Conservation (phyloP, 1,140 invertebrate genomes). For the Neoseiulus cucumeris region DNA sequence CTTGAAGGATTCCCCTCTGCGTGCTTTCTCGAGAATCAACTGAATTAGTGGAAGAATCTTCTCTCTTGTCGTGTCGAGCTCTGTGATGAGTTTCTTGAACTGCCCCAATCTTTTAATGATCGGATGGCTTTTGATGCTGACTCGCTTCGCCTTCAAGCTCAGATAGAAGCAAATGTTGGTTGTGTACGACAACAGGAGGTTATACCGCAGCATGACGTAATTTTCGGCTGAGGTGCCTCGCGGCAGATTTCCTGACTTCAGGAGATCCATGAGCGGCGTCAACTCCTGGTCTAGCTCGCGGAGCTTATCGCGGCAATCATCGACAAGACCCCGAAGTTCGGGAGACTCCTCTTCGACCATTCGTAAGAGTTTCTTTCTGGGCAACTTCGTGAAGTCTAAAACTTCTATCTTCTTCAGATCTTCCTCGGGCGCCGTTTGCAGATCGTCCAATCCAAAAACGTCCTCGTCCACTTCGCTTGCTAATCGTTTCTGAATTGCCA, state of each 20-base stretch:
- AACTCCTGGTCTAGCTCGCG: slow-evolving; percentile 14
- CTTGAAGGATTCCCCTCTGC: slow-evolving; percentile 22
- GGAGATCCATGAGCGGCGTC: slow-evolving; percentile 12
- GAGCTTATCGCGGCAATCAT: slow-evolving; percentile 14
- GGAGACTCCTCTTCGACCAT: slow-evolving; percentile 24
- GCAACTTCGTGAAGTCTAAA: slow-evolving; percentile 28
- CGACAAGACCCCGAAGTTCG: slow-evolving; percentile 20
- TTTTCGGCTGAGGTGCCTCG: slow-evolving; percentile 14
- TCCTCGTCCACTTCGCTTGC: slow-evolving; percentile 15
- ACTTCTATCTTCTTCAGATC: slow-evolving; percentile 59
- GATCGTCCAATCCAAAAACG: slow-evolving; percentile 35
- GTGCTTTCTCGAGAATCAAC: slow-evolving; percentile 14
- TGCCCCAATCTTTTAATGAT: slow-evolving; percentile 59
- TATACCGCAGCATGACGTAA: slow-evolving; percentile 12
- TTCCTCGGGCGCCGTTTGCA: slow-evolving; percentile 54
- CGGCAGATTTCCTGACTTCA: slow-evolving; percentile 8
- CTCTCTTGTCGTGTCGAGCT: slow-evolving; percentile 13
- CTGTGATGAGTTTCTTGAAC: slow-evolving; percentile 36
- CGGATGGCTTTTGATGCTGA: slow-evolving; percentile 52
- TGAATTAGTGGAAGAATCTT: slow-evolving; percentile 7
- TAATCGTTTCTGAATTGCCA: slow-evolving; percentile 19
- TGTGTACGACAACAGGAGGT: slow-evolving; percentile 41
- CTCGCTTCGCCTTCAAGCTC: slow-evolving; percentile 47
- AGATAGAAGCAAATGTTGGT: slow-evolving; percentile 68
- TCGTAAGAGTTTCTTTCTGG: slow-evolving; percentile 22